phyloP scores from a whole-genome alignment of 1,140 invertebrate genomes.

The Lordiphosa collinella region DNA sequence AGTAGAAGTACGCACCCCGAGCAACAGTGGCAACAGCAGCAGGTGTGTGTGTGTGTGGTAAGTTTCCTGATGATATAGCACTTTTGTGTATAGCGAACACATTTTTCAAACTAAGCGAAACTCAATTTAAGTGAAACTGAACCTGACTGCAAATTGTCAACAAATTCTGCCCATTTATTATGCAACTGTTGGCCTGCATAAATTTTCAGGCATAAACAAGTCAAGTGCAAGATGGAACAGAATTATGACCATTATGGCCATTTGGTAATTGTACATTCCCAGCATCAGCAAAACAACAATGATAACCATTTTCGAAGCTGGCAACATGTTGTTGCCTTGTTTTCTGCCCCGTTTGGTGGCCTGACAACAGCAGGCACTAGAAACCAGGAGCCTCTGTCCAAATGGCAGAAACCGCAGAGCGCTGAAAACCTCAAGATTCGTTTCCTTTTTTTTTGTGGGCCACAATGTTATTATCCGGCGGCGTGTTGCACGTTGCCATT shows the following conservation, averaged over 20 bases:
- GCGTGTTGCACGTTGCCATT: slow-evolving; percentile 4
- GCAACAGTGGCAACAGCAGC: slow-evolving; percentile 6
- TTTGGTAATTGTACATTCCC: slow-evolving; percentile 56
- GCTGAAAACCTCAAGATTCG: slow-evolving; percentile 8
- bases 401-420: slow-evolving; percentile 36
- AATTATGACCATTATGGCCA: slow-evolving; percentile 33
- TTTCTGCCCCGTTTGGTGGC: neutral
- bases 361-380: too few relatives aligned
- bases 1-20: neutral
- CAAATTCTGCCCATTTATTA: slow-evolving; percentile 36
- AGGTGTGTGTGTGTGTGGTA: slow-evolving; percentile 18
- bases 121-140: slow-evolving; percentile 33
- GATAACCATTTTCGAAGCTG: slow-evolving; percentile 28
- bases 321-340: slow-evolving; percentile 18
- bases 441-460: slow-evolving; percentile 26
- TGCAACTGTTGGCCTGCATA: slow-evolving; percentile 41
- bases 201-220: slow-evolving; percentile 52
- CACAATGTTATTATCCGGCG: slow-evolving; percentile 24
- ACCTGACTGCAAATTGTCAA: slow-evolving; percentile 19
- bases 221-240: slow-evolving; percentile 43
- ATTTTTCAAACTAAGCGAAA: slow-evolving; percentile 37
- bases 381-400: too few relatives aligned
- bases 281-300: slow-evolving; percentile 14
- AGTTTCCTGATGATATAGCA: slow-evolving; percentile 49
- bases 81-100: slow-evolving; percentile 2